These are phyloP conservation scores for Batillaria attramentaria DNA, from an alignment of 1,140 invertebrate species.

Conservation along the genomic window DNA sequence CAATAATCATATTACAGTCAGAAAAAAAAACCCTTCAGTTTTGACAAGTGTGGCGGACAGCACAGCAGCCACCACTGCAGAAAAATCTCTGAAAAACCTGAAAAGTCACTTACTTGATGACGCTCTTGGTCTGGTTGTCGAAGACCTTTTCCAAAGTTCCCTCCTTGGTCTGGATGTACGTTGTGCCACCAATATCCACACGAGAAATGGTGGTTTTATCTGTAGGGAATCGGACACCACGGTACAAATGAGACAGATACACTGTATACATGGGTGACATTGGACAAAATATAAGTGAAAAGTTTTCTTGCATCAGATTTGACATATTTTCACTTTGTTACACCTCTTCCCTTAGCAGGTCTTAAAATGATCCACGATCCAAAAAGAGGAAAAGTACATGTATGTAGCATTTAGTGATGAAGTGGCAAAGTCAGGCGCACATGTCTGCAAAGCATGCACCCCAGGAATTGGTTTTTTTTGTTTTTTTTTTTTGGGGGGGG, in stretches of 20 bases:
- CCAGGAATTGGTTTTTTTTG: no score
- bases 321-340: no score
- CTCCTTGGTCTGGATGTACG: constrained; percentile 56
- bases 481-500: no score
- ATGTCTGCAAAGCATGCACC: no score
- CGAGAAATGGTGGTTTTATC: constrained; percentile 23
- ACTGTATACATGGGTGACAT: not conserved
- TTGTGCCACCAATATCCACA: constrained; percentile 55
- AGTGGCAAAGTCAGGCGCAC: no score
- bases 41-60: no score
- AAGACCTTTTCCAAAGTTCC: constrained; percentile 50
- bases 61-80: constrained; percentile 2
- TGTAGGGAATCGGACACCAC: constrained; percentile 1
- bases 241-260: not conserved
- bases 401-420: no score
- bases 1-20: not conserved
- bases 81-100: not conserved
- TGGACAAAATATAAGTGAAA: not conserved
- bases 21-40: not conserved
- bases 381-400: no score
- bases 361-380: no score
- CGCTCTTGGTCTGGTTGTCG: constrained; percentile 36
- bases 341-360: no score
- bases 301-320: no score
- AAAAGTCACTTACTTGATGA: constrained; percentile 48